Evolutionary conservation across 2,113 vertebrate species (phyloP), one percentile per base, ranked within the genome.

Genomic region (Corythornis madagascariensis): DNA sequence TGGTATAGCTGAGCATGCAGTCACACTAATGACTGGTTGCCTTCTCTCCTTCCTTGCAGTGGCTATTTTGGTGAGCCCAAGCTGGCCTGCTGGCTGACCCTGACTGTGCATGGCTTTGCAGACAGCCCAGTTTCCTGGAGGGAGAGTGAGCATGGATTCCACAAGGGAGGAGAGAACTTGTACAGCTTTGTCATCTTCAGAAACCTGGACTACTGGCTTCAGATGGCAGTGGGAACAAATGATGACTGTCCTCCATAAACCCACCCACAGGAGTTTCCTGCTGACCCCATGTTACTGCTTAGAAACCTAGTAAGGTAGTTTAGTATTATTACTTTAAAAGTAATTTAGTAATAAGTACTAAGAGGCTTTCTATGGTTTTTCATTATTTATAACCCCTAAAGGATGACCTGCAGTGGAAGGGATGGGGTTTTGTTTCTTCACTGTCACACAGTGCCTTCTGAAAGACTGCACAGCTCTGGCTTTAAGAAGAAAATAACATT

Each of bases 71-170:
- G 94, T 88, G 97, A 98, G 50, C 97, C 97, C 8, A 98, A 96
- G 69, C 77, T 97, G 70, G 97, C 96, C 1, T 81, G 96, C 1
- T 99, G 99, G 99, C 93, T 97, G 47, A 98, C 98, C 1, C 43
- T 99, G 88, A 98, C 98, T 0, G 99, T 99, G 20, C 98, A 99
- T 28, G 99, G 99, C 65, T 99, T 99, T 85, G 97, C 97, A 42
- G 99, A 99, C 97, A 99, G 98, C 94, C 98, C 98, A 3, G 98
- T 99, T 17, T 98, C 98, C 2, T 99, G 99, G 99, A 98, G 96
- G 74, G 96, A 96, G 57, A 95, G 29, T 3, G 98, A 99, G 74
- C 99, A 99, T 25, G 98, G 98, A 9, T 98, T 98, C 93, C 97
- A 98, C 67, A 98, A 96, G 69, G 98, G 99, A 67, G 99, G 99